Evolutionary conservation across 2,113 vertebrate genomes (phyloP), one percentile per base, ranked within the genome.

Genomic region (Callaeas wilsoni): DNA sequence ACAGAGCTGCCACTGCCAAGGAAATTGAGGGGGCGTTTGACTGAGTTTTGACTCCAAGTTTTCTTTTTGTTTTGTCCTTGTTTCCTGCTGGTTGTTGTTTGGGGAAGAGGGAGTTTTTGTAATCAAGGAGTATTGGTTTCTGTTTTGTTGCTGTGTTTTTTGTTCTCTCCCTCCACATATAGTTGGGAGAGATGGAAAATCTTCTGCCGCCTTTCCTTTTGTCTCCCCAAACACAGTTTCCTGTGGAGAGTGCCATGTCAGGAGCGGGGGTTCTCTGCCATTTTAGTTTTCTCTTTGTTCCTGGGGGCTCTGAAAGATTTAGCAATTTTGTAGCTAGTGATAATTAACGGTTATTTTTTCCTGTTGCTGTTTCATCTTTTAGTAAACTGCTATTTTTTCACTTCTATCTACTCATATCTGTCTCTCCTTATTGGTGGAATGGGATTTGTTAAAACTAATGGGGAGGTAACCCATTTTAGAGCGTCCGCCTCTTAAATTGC

Each of bases 201-300:
- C 19, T 65, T 50, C 41, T 64, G 29, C 41, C 0, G 0, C 46
- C 41, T 56, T 41, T 75, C n/a, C 8, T 19, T 19, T 65, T 65
- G 23, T 29, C 49, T 74, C 12, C 8, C 29, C 20, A 75, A 47
- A 56, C 50, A 65, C 12, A 30, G 16, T 30, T 56, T 8, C 41
- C 25, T n/a, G n/a, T 1, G 0, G 30, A 65, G 10, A 30, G 23
- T n/a, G 16, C 11, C 25, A 23, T 65, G 25, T 56, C 0, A 0
- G 19, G 4, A 20, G 7, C 9, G 3, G 12, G 35, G 30, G 10
- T 13, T 35, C 35, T 49, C 42, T 67, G 35, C 35, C 64, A 35
- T 50, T 57, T 76, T 16, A 32, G 32, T 67, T 67, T 75, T 67
- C 8, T 42, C 30, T 75, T 57, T 67, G 10, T 20, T 56, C 12